These are phyloP conservation scores for Notocelia uddmanniana DNA, from an alignment of 2,888 invertebrate genomes.

Conservation along the genomic window DNA sequence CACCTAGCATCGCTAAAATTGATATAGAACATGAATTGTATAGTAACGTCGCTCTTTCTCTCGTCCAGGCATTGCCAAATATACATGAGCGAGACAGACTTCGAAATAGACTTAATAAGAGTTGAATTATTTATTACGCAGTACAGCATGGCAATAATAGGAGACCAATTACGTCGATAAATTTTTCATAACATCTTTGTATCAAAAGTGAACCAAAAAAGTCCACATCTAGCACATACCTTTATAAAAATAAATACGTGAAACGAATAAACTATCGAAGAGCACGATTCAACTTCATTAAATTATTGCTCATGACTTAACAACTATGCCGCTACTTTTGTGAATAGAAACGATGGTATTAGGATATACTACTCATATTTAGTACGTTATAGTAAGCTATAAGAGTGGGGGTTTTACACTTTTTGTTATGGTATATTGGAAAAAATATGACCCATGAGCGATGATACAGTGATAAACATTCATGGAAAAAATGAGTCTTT, in stretches of 20 bases:
- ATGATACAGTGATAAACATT: neutral
- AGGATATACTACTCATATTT: too few species aligned
- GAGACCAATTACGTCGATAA: neutral
- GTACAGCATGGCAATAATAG: neutral
- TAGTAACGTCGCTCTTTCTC: too few species aligned
- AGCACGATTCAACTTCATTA: neutral
- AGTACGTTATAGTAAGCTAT: too few species aligned
- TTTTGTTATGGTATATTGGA: neutral
- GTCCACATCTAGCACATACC: neutral
- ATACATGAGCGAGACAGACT: too few species aligned
- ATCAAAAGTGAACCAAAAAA: neutral
- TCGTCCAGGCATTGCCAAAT: too few species aligned
- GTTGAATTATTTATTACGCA: neutral
- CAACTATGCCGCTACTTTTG: neutral
- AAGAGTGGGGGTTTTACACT: too few species aligned
- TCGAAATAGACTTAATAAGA: too few species aligned
- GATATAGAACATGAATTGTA: too few species aligned
- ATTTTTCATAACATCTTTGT: slow-evolving; percentile 2
- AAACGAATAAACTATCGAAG: neutral
- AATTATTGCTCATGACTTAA: neutral
- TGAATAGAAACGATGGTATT: too few species aligned
- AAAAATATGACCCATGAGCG: neutral
- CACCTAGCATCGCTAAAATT: too few species aligned
- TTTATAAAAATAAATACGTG: neutral
- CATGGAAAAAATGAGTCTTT: neutral